Evolutionary conservation across 2,888 invertebrate genomes (phyloP).

Genomic region (Drosophila fungiperda): DNA sequence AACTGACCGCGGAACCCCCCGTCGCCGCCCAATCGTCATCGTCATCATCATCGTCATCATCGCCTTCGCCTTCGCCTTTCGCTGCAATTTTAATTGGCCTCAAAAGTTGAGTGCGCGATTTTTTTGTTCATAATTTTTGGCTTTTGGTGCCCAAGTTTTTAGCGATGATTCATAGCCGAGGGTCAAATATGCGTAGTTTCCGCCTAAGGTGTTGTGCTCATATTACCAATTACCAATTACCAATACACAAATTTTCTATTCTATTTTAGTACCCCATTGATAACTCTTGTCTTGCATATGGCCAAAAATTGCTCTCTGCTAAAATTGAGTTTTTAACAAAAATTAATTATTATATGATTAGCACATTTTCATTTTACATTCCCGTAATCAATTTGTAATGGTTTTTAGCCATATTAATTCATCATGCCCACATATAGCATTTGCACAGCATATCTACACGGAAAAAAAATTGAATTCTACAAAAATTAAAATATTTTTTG

Average conservation of each 20-base stretch:
- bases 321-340: background rate
- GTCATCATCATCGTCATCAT: slow-evolving; percentile 4
- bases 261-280: background rate
- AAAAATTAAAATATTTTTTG: background rate
- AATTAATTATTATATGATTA: background rate
- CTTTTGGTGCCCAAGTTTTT: slow-evolving; percentile 4
- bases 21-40: background rate
- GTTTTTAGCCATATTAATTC: background rate
- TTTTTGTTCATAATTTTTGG: slow-evolving; percentile 22
- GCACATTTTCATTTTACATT: background rate
- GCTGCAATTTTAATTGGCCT: slow-evolving; percentile 58
- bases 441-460: background rate
- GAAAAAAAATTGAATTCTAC: background rate
- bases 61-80: slow-evolving; percentile 60
- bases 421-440: background rate
- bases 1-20: slow-evolving; percentile 31
- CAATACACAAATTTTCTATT: background rate
- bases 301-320: background rate
- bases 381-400: background rate
- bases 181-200: slow-evolving; percentile 66
- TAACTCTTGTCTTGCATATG: background rate
- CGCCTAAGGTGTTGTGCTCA: slow-evolving; percentile 38
- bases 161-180: slow-evolving; percentile 59
- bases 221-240: background rate
- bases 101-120: slow-evolving; percentile 24